A percentile compares a stretch with the other conserved stretches of the same genome.
Evolutionary conservation across 1,140 invertebrate species (phyloP).

Genomic region (Sinella curviseta): DNA sequence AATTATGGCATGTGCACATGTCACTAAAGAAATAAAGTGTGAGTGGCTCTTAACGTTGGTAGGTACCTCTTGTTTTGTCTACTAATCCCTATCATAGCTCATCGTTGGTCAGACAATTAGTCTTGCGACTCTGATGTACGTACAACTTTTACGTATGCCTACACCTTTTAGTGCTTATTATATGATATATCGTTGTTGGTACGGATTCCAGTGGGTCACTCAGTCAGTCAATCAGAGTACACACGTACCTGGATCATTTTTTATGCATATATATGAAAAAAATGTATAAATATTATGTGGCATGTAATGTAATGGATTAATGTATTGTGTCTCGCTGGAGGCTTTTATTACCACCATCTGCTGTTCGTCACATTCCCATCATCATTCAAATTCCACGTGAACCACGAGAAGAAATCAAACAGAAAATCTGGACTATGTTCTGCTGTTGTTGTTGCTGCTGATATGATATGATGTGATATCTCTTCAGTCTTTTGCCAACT

Average conservation of each 20-base stretch:
- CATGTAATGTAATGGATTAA: background rate
- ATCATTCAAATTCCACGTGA: conserved; percentile 20
- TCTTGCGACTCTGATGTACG: too few species aligned
- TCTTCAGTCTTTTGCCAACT: conserved; percentile 3
- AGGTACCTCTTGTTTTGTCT: conserved; percentile 3
- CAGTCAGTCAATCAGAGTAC: too few species aligned
- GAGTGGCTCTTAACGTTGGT: background rate
- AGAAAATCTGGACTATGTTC: conserved; percentile 3
- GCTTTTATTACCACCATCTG: conserved; percentile 21
- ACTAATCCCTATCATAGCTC: background rate
- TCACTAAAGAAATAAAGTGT: conserved; percentile 8
- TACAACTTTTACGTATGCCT: too few species aligned
- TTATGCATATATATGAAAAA: too few species aligned
- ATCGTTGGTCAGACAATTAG: too few species aligned
- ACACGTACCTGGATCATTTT: too few species aligned
- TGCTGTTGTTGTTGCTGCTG: too few species aligned
- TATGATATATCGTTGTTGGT: background rate
- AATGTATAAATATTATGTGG: background rate
- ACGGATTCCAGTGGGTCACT: conserved; percentile 10
- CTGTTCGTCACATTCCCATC: background rate
- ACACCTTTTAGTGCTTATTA: too few species aligned
- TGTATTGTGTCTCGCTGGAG: background rate
- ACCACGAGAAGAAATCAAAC: background rate
- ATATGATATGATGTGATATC: too few species aligned
- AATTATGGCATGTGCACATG: conserved; percentile 14